Base-by-base conservation (phyloP, 2,888 invertebrate genomes). In the Drosophila falleni region DNA sequence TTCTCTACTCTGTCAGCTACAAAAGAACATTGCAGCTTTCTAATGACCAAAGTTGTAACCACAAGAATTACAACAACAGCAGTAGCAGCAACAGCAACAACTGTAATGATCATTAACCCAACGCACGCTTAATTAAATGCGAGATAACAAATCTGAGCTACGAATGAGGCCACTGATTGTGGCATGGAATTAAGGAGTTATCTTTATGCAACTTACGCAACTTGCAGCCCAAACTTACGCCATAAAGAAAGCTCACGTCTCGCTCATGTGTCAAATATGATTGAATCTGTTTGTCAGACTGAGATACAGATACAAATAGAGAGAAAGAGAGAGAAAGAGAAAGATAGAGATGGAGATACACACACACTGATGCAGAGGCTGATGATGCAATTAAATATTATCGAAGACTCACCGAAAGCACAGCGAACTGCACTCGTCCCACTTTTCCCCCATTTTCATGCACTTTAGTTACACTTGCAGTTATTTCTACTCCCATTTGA, bases 111-210 rank as follows among this genome's bases (percentile, higher is more conserved):
- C 74, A 78, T 65, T 71, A 61, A 55, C 64, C 26, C 67, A 76
- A 81, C 75, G 82, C 86, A 84, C 78, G 88, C 70, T 86, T 86
- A 87, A 85, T 85, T 85, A 87, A 82, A 82, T 82, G 72, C 75
- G 8, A 81, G 83, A 84, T 84, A 78, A 73, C 80, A 75, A 73
- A 78, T 78, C 68, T 68, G 37, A 73, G 56, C 51, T 55, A 31
- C 58, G 71, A 84, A 85, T 81, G 82, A 62, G 83, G 85, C 80
- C 85, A 81, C 67, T 55, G 67, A 69, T 73, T 78, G 78, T 69
- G 71, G 73, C 54, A 59, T 54, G 46, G 50, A 41, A 62, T 8
- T 26, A 42, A 54, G 49, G 37, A 55, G 53, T 54, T 44, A 44
- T 53, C 54, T 63, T 49, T 68, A 78, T 74, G 69, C 72, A 87